These are phyloP conservation scores for Ondatra zibethicus DNA, from an alignment of 2,113 vertebrate species.

Conservation along the genomic window DNA sequence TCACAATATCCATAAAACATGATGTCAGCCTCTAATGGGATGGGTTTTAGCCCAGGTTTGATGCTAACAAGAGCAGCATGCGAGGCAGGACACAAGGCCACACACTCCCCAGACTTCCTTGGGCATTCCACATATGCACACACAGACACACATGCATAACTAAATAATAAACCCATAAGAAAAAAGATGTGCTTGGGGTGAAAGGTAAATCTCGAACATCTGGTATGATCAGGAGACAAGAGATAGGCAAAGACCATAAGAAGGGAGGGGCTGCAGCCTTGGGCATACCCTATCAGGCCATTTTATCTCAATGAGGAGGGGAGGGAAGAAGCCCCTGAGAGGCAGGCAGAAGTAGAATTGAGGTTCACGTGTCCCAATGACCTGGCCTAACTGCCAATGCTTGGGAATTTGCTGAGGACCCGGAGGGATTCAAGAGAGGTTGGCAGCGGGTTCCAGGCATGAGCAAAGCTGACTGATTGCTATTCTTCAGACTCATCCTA, in stretches of 20 bases:
- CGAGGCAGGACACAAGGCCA: neutral
- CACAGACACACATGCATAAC: neutral
- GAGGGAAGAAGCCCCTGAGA: neutral
- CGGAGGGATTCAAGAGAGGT: neutral
- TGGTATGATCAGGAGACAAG: neutral
- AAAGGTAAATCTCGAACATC: neutral
- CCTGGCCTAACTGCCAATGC: neutral
- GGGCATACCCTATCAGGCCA: neutral
- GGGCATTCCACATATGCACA: neutral
- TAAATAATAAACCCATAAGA: neutral
- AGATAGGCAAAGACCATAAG: rapidly evolving
- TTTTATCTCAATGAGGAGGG: neutral
- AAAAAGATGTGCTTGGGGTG: neutral
- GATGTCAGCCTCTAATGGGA: neutral
- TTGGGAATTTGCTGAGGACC: neutral
- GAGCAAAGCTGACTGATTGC: neutral
- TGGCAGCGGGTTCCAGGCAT: neutral
- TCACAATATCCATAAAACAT: conserved; percentile 68
- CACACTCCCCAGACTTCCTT: neutral
- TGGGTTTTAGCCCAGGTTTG: neutral
- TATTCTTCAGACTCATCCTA: neutral
- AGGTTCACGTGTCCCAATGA: neutral
- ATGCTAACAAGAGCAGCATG: neutral
- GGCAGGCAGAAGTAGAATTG: neutral
- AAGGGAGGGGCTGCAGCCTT: neutral